Conservation (phyloP, 1,140 invertebrate species). For the Probaryconus sp. region DNA sequence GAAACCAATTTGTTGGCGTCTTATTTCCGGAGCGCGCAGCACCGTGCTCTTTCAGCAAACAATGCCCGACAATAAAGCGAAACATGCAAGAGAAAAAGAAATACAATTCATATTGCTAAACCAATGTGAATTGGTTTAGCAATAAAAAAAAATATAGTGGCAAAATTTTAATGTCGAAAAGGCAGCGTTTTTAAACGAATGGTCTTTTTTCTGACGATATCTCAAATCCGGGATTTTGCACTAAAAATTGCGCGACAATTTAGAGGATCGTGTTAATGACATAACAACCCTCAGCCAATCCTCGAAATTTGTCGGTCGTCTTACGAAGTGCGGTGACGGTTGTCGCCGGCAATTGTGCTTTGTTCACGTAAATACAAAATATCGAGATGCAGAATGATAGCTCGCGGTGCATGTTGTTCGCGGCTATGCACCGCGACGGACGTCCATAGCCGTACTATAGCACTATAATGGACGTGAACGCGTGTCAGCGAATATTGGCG, state of each 20-base stretch:
- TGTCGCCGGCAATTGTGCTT: constrained; percentile 20
- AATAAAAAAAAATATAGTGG: no score
- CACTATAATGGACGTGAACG: constrained; percentile 44
- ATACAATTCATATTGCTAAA: no score
- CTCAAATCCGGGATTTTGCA: no score
- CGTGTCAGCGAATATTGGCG: constrained; percentile 60
- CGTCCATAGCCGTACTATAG: constrained; percentile 39
- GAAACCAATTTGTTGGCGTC: constrained; percentile 23
- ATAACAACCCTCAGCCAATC: no score
- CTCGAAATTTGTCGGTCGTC: no score
- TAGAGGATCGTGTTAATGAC: no score
- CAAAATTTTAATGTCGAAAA: no score
- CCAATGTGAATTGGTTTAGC: no score
- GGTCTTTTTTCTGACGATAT: no score
- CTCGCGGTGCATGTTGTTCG: constrained; percentile 64
- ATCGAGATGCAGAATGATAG: constrained; percentile 72
- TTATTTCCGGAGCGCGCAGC: constrained; percentile 5
- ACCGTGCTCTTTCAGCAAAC: constrained; percentile 20
- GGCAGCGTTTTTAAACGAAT: no score
- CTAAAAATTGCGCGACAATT: no score
- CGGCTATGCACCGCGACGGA: constrained; percentile 46
- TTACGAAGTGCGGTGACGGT: constrained; percentile 42
- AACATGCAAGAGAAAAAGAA: no score
- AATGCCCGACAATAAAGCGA: constrained; percentile 31
- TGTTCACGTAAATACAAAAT: constrained; percentile 71